Conservation (phyloP, 1,140 invertebrate species). For the Melipona quadrifasciata region DNA sequence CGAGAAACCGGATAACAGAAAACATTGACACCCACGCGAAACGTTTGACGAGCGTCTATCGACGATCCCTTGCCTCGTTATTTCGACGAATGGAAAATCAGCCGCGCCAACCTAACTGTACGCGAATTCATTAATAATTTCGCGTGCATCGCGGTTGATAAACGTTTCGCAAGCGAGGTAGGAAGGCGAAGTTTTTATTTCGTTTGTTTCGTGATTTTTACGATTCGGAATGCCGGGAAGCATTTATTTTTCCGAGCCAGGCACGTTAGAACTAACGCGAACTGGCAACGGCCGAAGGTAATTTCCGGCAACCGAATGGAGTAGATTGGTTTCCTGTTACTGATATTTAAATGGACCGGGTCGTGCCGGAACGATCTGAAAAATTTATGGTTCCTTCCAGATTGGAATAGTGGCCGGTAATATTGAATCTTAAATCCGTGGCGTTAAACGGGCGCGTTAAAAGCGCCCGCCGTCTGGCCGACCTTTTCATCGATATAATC, state of each 20-base stretch:
- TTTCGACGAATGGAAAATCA: not conserved
- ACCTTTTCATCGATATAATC: not conserved
- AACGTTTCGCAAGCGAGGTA: not conserved
- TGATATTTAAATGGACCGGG: constrained; percentile 59
- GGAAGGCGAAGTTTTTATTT: not conserved
- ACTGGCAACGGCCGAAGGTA: constrained; percentile 52
- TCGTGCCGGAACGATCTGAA: constrained; percentile 31
- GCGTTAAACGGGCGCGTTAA: not conserved
- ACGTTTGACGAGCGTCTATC: not conserved
- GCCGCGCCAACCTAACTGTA: not conserved
- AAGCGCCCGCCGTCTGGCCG: not conserved
- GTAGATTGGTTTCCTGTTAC: constrained; percentile 64
- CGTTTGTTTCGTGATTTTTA: not conserved
- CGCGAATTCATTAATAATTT: not conserved
- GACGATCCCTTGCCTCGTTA: not conserved
- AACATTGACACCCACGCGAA: not conserved
- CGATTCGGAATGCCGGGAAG: not conserved
- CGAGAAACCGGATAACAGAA: not conserved
- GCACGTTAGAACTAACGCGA: constrained; percentile 51
- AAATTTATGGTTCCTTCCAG: constrained; percentile 47
- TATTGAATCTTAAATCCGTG: constrained; percentile 31
- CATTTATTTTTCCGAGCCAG: constrained; percentile 32
- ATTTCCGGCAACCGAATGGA: constrained; percentile 60
- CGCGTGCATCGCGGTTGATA: not conserved
- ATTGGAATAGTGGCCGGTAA: constrained; percentile 8